phyloP scores from a whole-genome alignment of 2,113 vertebrate species.

The Antechinus stuartii region DNA sequence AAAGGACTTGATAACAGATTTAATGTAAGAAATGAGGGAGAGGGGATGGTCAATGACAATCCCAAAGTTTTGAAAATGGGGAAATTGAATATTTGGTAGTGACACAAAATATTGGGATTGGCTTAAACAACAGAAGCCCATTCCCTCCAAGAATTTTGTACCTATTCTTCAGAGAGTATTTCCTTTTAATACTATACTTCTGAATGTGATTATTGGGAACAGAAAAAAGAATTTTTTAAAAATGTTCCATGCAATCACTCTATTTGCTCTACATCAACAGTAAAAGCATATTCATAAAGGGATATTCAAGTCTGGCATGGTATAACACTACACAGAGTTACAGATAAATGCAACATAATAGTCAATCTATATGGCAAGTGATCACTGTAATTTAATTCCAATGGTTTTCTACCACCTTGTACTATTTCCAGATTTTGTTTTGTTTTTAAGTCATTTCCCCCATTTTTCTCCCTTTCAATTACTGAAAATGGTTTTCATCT shows the following conservation, averaged over 20 bases:
- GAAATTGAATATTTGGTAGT: not conserved
- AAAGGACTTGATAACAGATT: not conserved
- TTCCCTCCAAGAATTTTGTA: slow-evolving; percentile 56
- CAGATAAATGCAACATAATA: slow-evolving; percentile 45
- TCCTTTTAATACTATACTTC: slow-evolving; percentile 57
- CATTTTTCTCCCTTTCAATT: slow-evolving; percentile 67
- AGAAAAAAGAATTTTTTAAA: slow-evolving; percentile 32
- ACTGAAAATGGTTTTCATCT: slow-evolving; percentile 62
- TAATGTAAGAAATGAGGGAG: not conserved
- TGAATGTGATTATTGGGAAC: slow-evolving; percentile 33
- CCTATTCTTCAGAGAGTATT: slow-evolving; percentile 34
- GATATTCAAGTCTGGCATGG: slow-evolving; percentile 9
- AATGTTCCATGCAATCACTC: slow-evolving; percentile 45
- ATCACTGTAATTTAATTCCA: slow-evolving; percentile 58
- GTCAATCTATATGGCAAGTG: slow-evolving; percentile 41
- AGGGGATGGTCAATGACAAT: not conserved
- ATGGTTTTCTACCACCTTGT: slow-evolving; percentile 41
- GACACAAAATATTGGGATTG: not conserved
- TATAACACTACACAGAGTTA: slow-evolving; percentile 43
- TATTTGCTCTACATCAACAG: slow-evolving; percentile 49
- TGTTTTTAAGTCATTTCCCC: slow-evolving; percentile 43
- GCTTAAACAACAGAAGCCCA: slow-evolving; percentile 49
- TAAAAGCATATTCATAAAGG: slow-evolving; percentile 57
- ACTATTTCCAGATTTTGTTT: slow-evolving; percentile 49
- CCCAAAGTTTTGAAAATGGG: not conserved